Percentiles rank a stretch among this genome's conserved stretches.
These are phyloP conservation scores for Nasonia oneida DNA, from an alignment of 2,888 invertebrate genomes.

Conservation along the genomic window DNA sequence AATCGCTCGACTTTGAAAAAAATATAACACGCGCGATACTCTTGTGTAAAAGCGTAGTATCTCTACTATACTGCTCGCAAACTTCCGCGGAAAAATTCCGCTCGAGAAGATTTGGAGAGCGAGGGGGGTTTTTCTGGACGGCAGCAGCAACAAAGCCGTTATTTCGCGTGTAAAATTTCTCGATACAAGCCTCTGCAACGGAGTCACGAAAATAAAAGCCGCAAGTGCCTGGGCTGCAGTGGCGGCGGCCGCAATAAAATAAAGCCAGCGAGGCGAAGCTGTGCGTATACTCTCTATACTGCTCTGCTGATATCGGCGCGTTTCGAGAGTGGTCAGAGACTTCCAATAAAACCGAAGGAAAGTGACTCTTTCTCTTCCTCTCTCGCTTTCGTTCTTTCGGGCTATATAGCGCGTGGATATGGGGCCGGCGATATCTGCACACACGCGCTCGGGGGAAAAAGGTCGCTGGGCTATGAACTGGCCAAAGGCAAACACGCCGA, in stretches of 20 bases:
- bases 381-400: background rate
- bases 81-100: conserved; percentile 9
- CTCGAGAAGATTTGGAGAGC: conserved; percentile 13
- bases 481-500: conserved; percentile 36
- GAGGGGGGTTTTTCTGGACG: background rate
- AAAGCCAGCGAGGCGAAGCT: conserved; percentile 62
- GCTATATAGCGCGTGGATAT: background rate
- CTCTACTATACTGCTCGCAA: background rate
- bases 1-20: background rate
- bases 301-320: conserved; percentile 76
- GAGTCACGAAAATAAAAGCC: conserved; percentile 33
- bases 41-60: background rate
- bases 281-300: conserved; percentile 64
- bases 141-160: conserved; percentile 17
- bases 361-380: conserved; percentile 24
- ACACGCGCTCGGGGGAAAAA: background rate
- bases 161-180: conserved; percentile 47
- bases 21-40: background rate
- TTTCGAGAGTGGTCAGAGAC: conserved; percentile 74
- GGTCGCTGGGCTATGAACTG: conserved; percentile 1
- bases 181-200: conserved; percentile 16
- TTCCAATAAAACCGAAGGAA: conserved; percentile 72
- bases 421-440: background rate
- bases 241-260: conserved; percentile 49
- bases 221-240: background rate